Conservation (phyloP, 2,797 vertebrate species). For the Ataeniobius toweri region DNA sequence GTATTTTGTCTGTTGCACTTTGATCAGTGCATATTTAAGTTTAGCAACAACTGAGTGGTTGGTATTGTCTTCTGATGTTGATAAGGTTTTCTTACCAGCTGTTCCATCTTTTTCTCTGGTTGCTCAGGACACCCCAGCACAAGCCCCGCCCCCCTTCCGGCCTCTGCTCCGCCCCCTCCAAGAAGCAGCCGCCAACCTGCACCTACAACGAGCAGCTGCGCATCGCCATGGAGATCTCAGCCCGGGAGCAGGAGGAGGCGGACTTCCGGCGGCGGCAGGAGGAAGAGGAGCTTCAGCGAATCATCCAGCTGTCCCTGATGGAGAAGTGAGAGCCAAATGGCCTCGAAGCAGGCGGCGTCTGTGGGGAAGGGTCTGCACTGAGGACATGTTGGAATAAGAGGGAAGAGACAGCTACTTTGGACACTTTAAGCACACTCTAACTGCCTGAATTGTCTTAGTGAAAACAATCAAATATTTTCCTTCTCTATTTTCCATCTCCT, state of each 20-base stretch:
- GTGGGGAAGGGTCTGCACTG: constrained; percentile 38
- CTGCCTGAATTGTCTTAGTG: constrained; percentile 6
- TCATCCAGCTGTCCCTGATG: constrained; percentile 93
- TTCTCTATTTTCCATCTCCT: constrained; percentile 35
- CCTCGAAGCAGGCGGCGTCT: neutral
- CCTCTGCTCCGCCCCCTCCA: constrained; percentile 73
- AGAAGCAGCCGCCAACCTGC: constrained; percentile 74
- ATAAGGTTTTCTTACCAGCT: neutral
- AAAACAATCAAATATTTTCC: neutral
- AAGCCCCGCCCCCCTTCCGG: constrained; percentile 75
- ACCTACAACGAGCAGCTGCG: constrained; percentile 92
- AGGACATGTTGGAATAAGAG: constrained; percentile 35
- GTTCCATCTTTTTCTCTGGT: neutral
- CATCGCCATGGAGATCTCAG: constrained; percentile 93
- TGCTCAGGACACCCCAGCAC: constrained; percentile 88
- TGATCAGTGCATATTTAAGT: neutral
- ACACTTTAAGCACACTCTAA: constrained; percentile 42
- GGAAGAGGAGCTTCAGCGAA: constrained; percentile 93
- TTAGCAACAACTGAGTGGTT: no score
- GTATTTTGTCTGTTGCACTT: neutral
- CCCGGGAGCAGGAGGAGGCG: constrained; percentile 89
- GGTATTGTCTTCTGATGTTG: neutral
- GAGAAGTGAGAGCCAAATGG: constrained; percentile 83
- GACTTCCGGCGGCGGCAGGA: constrained; percentile 86
- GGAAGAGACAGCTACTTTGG: constrained; percentile 2